These are phyloP conservation scores for Anoplius nigerrimus DNA, from an alignment of 2,888 invertebrate species.

Conservation along the genomic window DNA sequence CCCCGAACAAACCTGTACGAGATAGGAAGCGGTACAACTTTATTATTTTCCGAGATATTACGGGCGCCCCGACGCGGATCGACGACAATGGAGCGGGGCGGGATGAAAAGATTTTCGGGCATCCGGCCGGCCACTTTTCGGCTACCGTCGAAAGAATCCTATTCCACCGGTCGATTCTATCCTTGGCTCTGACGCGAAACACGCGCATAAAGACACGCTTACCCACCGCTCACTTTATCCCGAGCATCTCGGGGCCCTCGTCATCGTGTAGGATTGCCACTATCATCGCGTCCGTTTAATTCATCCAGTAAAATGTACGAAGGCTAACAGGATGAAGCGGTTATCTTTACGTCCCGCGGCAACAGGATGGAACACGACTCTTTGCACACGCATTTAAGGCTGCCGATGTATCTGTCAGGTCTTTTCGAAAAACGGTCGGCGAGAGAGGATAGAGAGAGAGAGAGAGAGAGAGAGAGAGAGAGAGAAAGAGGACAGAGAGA, in stretches of 20 bases:
- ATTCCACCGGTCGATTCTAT: no score
- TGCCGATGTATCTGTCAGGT: neutral
- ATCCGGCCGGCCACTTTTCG: no score
- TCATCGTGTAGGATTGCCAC: conserved; percentile 26
- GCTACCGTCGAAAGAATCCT: no score
- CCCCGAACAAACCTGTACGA: conserved; percentile 18
- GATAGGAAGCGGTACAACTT: conserved; percentile 49
- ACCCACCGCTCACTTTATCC: no score
- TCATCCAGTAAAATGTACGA: conserved; percentile 24
- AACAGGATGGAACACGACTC: conserved; percentile 26
- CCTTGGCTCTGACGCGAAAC: no score
- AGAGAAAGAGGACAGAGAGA: conserved; percentile 23
- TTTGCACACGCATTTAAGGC: conserved; percentile 16
- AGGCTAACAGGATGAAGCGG: conserved; percentile 64
- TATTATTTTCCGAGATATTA: conserved; percentile 54
- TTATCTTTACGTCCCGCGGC: conserved; percentile 59
- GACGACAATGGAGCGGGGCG: neutral
- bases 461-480: conserved; percentile 17
- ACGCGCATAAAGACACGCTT: no score
- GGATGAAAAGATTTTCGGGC: no score
- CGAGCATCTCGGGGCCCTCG: neutral
- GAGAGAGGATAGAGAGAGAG: conserved; percentile 13
- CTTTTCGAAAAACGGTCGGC: neutral
- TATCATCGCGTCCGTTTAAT: conserved; percentile 35
- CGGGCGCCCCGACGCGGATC: neutral